Conservation (phyloP, 2,113 vertebrate species). For the Mesembrinibis cayennensis region DNA sequence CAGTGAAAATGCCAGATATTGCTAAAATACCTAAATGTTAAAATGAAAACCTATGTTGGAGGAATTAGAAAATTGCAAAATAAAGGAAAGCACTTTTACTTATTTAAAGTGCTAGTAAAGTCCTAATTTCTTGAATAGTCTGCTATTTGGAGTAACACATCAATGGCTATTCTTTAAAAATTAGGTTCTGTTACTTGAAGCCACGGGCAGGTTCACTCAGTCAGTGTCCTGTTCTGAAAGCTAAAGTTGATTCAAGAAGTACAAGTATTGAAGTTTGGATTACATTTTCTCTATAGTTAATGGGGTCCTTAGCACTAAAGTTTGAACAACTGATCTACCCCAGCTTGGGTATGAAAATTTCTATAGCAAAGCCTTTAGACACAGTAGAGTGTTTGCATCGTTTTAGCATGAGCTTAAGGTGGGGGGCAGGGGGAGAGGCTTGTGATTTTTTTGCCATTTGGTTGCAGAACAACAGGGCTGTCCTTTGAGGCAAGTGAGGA, state of each 20-base stretch:
- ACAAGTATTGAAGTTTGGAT: not conserved
- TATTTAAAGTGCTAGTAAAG: not conserved
- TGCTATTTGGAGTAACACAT: not conserved
- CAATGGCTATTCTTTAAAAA: not conserved
- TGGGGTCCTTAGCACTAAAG: not conserved
- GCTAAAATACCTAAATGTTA: constrained; percentile 1
- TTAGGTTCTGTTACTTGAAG: not conserved
- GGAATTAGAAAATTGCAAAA: not conserved
- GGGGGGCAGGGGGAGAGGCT: not conserved
- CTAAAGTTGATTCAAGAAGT: not conserved
- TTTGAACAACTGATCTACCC: not conserved
- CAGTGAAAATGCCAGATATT: not conserved
- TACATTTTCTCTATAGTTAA: not conserved
- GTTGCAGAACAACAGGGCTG: not conserved
- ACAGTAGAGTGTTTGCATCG: not conserved
- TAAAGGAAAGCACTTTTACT: constrained; percentile 10
- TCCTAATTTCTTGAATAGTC: not conserved
- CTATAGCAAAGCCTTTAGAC: not conserved
- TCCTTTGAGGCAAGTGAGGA: not conserved
- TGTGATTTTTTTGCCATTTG: not conserved
- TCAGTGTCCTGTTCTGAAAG: not conserved
- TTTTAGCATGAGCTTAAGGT: not conserved
- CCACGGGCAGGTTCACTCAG: not conserved
- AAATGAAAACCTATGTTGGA: not conserved
- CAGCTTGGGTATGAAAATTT: not conserved